Base-by-base conservation (phyloP, 2,888 invertebrate genomes). In the Drosophila paracracens region DNA sequence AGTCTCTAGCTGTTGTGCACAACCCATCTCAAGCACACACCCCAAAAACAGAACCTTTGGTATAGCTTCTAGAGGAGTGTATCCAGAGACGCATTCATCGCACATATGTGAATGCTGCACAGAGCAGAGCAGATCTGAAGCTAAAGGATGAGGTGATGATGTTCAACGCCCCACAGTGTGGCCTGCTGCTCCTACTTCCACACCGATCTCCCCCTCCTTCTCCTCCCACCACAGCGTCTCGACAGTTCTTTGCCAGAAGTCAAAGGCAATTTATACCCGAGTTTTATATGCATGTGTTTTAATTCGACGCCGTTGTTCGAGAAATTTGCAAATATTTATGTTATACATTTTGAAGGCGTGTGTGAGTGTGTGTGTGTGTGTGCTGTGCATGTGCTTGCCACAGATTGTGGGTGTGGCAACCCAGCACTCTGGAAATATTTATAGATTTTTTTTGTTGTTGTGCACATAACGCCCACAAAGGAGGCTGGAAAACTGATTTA, bases 141-240 rank as follows among this genome's bases (percentile, higher is more conserved):
- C 56, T 50, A 61, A 75, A 87, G 86, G 82, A 89, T 88, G 90
- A 86, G 85, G 85, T 86, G 85, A 64, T 89, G 85, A 89, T 83
- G 72, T 73, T 59, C 68, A 80, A 86, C 89, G 90, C 85, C 89
- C 83, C 83, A 77, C 60, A 71, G 68, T 57, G 70, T 63, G 56
- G 43, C 56, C 61, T 58, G 31, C 62, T 54, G 3, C 50, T 35
- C 7, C 54, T 18, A 13, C 53, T 25, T 11, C 54, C 43, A 46
- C 43, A 46, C 21, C 7, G 43, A 53, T 25, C 48, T 13, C 10
- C 35, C 35, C 16, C 62, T 2, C 36, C 25, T 3, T 27, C 35
- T 7, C 1, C 27, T 18, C 10, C 43, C 7, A 16, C 33, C 38
- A 27, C 3, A 2, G n/a, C 27, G 25, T 62, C 56, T 43, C 40